phyloP scores from a whole-genome alignment of 2,113 vertebrate species.

The Melanocharis versteri region DNA sequence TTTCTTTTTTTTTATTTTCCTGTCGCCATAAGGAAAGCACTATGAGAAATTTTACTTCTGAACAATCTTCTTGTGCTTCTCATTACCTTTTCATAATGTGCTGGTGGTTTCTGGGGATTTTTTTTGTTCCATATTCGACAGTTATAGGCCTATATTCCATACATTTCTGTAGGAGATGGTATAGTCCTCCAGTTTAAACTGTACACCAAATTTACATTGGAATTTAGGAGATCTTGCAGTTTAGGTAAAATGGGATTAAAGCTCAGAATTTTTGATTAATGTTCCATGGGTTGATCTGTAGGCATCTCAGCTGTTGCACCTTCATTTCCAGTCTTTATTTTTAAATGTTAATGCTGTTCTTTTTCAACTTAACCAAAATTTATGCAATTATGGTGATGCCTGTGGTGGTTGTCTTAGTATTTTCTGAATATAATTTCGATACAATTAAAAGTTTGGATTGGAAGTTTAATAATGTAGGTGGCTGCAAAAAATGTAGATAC shows the following conservation, averaged over 20 bases:
- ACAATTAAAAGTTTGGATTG: neutral
- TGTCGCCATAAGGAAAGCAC: neutral
- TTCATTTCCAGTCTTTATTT: neutral
- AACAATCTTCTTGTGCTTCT: neutral
- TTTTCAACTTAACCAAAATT: neutral
- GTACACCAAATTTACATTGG: neutral
- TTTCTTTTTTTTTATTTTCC: neutral
- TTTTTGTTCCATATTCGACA: neutral
- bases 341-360: neutral
- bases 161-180: neutral
- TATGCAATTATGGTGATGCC: neutral
- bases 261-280: neutral
- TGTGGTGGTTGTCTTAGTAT: neutral
- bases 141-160: neutral
- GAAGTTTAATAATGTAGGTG: neutral
- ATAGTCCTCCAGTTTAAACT: neutral
- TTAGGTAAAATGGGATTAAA: neutral
- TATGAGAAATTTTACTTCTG: neutral
- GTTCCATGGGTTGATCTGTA: neutral
- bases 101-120: neutral
- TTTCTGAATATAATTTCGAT: neutral
- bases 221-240: neutral
- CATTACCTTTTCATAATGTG: neutral
- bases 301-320: neutral
- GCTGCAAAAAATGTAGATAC: neutral